These are phyloP conservation scores for Umimayanthus chanpuru DNA, from an alignment of 92 coral and sea anemone genomes.

Conservation along the genomic window DNA sequence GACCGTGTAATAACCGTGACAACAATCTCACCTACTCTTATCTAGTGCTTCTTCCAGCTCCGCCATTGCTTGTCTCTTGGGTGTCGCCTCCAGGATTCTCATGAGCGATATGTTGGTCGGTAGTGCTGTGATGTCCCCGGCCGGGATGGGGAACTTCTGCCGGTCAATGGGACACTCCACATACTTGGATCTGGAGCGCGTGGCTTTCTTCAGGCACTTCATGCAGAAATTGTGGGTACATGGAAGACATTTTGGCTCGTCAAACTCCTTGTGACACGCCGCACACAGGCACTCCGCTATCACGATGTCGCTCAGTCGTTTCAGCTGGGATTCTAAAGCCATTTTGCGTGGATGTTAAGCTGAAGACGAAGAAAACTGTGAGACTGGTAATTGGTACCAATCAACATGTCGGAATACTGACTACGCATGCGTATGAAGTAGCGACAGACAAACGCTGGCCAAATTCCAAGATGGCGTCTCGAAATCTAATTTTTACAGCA, in stretches of 20 bases:
- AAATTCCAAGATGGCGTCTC: too few relatives aligned
- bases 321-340: slow-evolving; percentile 18
- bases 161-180: slow-evolving; percentile 18
- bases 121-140: slow-evolving; percentile 1
- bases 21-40: neutral
- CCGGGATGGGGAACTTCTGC: neutral
- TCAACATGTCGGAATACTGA: neutral
- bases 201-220: slow-evolving; percentile 17
- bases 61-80: slow-evolving; percentile 8
- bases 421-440: too few relatives aligned
- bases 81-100: slow-evolving; percentile 8
- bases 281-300: slow-evolving; percentile 1
- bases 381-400: neutral
- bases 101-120: slow-evolving; percentile 6
- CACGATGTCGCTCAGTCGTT: slow-evolving; percentile 5
- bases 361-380: neutral
- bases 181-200: slow-evolving; percentile 13
- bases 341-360: neutral
- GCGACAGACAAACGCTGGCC: too few relatives aligned
- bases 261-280: slow-evolving; percentile 3
- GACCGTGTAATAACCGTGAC: neutral
- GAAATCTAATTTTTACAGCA: too few relatives aligned
- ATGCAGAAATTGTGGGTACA: slow-evolving; percentile 7
- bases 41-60: slow-evolving; percentile 19
- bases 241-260: slow-evolving; percentile 7